Base-by-base conservation (phyloP, 2,888 invertebrate species). In the Argynnis bischoffii region DNA sequence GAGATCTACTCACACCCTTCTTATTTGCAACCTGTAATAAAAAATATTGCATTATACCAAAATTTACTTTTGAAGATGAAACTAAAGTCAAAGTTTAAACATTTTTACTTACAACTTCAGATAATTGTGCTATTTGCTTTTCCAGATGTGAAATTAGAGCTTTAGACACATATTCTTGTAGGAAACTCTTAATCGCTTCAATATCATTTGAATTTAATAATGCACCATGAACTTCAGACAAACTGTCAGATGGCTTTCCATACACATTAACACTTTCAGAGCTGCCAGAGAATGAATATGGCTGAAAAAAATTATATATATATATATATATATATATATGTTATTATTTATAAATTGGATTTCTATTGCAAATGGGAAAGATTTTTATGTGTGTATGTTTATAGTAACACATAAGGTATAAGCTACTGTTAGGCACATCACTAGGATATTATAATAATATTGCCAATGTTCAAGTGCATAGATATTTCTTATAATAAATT, bases 71-170 rank as follows among this genome's bases (percentile, higher is more conserved):
- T 41, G 35, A 11, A 41, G 8, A 41, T 41, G 2, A 41, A 41
- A 41, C 11, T 11, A 41, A 41, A 8, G 8, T 41, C 8, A 2
- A 41, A 14, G 6, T 5, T 5, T 26, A 26, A 21, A 3, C 26
- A 14, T 13, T 21, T 53, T 26, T 59, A 70, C 66, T 72, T 67
- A 75, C 76, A 60, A 75, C 75, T 83, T 98, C 98, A 80, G 95
- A 96, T 53, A 98, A 87, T 69, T 95, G 93, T 65, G 94, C 94
- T 78, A 99, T 96, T 87, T 98, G 96, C 81, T 96, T 95, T 85
- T 99, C 99, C 51, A 98, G 95, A 86, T 98, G 97, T 0, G 99
- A 99, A 71, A 99, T 92, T 69, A 99, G 90, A 26, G 97, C 97
- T 79, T 96, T 95, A 15, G 96, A 94, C 69, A 96, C 95, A 90